These are phyloP conservation scores for Chionis minor DNA, from an alignment of 2,113 vertebrate genomes.

Conservation along the genomic window DNA sequence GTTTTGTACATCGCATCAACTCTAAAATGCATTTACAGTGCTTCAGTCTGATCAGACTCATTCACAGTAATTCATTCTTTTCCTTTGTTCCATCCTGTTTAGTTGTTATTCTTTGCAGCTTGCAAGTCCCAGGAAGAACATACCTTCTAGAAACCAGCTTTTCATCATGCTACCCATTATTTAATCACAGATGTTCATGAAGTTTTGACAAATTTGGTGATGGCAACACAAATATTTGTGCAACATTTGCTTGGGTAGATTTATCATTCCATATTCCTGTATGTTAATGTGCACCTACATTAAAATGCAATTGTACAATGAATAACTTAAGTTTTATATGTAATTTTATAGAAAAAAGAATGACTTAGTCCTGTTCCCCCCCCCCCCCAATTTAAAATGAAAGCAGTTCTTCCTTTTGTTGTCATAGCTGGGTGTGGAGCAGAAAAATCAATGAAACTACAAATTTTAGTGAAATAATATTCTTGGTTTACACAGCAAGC, in stretches of 20 bases:
- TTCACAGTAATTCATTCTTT: neutral
- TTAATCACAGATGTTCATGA: neutral
- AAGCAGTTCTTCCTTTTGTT: neutral
- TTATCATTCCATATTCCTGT: neutral
- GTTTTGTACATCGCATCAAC: accelerated
- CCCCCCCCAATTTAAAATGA: neutral
- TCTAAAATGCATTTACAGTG: neutral
- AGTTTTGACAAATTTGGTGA: neutral
- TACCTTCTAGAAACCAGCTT: neutral
- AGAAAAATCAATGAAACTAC: neutral
- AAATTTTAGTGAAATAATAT: neutral
- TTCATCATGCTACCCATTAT: neutral
- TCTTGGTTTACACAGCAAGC: neutral
- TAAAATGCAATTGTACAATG: neutral
- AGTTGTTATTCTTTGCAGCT: neutral
- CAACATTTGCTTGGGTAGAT: neutral
- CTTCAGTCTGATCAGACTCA: neutral
- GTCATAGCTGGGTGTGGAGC: neutral
- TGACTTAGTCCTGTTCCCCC: neutral
- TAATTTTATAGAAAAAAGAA: neutral
- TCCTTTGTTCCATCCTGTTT: neutral
- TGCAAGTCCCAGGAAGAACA: neutral
- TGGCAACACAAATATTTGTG: neutral
- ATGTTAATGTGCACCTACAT: neutral
- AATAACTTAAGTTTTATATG: accelerated